Percentiles rank a stretch among this genome's conserved stretches.
phyloP scores from a whole-genome alignment of 2,797 vertebrate species.

The Phalloptychus januarius region DNA sequence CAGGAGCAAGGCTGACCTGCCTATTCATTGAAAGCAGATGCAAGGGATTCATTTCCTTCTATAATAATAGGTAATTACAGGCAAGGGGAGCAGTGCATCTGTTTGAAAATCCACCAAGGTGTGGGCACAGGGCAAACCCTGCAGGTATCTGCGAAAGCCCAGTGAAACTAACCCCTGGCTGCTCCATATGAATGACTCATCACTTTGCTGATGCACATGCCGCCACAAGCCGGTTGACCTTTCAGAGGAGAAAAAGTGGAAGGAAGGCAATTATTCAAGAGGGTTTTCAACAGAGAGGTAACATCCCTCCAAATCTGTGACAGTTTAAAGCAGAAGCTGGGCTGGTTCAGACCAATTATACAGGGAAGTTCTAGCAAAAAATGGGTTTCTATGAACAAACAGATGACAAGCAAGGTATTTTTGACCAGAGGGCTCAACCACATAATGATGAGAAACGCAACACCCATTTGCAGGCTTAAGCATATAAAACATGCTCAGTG shows the following conservation, averaged over 20 bases:
- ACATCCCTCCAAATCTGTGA: constrained; percentile 25
- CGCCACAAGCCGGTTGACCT: constrained; percentile 65
- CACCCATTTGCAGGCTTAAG: neutral
- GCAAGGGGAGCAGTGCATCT: constrained; percentile 49
- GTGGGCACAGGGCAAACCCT: constrained; percentile 37
- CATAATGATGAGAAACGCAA: constrained; percentile 3
- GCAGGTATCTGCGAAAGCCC: constrained; percentile 36
- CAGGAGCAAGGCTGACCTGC: constrained; percentile 62
- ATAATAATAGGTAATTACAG: constrained; percentile 81
- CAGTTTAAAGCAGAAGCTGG: constrained; percentile 11
- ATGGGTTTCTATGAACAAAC: constrained; percentile 15
- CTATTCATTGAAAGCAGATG: constrained; percentile 84
- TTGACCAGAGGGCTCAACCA: constrained; percentile 6
- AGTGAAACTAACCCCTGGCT: constrained; percentile 47
- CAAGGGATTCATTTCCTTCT: constrained; percentile 76
- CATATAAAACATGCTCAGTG: neutral
- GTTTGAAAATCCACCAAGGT: constrained; percentile 65
- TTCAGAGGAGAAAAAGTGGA: constrained; percentile 26
- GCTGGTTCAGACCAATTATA: constrained; percentile 9
- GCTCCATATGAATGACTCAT: constrained; percentile 45
- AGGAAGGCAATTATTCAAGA: constrained; percentile 51
- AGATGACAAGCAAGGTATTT: constrained; percentile 24
- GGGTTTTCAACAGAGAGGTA: constrained; percentile 54
- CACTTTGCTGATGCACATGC: constrained; percentile 56
- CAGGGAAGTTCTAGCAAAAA: too few relatives aligned